Evolutionary conservation across 2,113 vertebrate genomes (phyloP).

Genomic region (Myxocyprinus asiaticus): DNA sequence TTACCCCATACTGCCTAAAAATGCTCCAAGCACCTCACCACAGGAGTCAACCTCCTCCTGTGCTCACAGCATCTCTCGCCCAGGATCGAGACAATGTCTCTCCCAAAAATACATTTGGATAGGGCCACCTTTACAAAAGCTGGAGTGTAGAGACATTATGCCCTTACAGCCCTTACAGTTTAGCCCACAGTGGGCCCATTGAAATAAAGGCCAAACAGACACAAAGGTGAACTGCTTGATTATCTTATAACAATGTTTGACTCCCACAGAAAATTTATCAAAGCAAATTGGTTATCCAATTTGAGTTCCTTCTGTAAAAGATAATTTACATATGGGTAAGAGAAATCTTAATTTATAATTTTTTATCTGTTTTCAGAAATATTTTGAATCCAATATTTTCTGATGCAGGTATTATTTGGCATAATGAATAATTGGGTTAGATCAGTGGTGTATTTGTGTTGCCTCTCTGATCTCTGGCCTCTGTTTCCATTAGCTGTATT

Average conservation of each 20-base stretch:
- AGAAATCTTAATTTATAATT: not conserved
- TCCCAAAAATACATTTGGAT: slow-evolving; percentile 28
- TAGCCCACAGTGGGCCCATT: not conserved
- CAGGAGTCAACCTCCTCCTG: slow-evolving; percentile 35
- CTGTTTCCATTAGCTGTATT: slow-evolving; percentile 51
- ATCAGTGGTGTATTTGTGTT: slow-evolving; percentile 49
- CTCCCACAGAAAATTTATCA: not conserved
- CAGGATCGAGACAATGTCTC: slow-evolving; percentile 6
- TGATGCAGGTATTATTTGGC: slow-evolving; percentile 37
- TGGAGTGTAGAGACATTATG: not conserved
- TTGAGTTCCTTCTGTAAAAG: no score
- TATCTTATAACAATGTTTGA: not conserved
- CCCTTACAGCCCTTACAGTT: not conserved
- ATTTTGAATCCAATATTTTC: slow-evolving; percentile 35
- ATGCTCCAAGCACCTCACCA: slow-evolving; percentile 38
- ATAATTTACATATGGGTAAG: no score
- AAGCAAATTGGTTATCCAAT: no score
- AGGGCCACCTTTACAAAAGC: slow-evolving; percentile 27
- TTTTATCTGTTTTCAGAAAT: slow-evolving; percentile 14
- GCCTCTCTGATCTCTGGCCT: slow-evolving; percentile 51
- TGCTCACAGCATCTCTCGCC: slow-evolving; percentile 6
- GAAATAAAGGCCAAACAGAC: slow-evolving; percentile 14
- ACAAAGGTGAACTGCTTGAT: not conserved
- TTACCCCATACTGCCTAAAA: slow-evolving; percentile 18
- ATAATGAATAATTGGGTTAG: slow-evolving; percentile 51